These are phyloP conservation scores for Blera fallax DNA, from an alignment of 2,888 invertebrate genomes.

Conservation along the genomic window DNA sequence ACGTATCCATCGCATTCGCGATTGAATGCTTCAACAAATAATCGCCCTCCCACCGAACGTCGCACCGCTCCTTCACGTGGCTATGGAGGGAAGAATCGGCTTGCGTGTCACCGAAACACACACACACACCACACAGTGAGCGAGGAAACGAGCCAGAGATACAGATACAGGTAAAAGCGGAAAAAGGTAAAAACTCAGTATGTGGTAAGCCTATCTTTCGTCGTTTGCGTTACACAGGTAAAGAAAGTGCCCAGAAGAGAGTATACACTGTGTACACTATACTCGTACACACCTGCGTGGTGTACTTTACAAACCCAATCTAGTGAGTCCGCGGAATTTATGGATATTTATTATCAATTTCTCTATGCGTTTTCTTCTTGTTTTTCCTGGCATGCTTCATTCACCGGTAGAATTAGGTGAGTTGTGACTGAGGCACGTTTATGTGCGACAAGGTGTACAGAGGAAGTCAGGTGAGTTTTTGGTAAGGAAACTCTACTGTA, in stretches of 20 bases:
- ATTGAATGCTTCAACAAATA: constrained; percentile 71
- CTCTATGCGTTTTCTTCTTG: constrained; percentile 12
- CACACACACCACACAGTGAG: too few relatives aligned
- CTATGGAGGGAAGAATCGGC: constrained; percentile 37
- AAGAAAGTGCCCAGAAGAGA: constrained; percentile 59
- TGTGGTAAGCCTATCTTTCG: constrained; percentile 32
- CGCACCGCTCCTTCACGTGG: not conserved
- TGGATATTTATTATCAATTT: constrained; percentile 34
- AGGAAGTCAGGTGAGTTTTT: constrained; percentile 41
- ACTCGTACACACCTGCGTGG: constrained; percentile 16
- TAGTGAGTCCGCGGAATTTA: constrained; percentile 11
- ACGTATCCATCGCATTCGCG: constrained; percentile 65
- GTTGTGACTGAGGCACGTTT: not conserved
- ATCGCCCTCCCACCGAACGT: constrained; percentile 44
- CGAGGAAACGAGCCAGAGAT: not conserved
- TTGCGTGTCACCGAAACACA: constrained; percentile 49
- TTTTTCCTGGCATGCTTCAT: constrained; percentile 31
- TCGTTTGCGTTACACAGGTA: constrained; percentile 27
- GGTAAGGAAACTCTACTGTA: constrained; percentile 7
- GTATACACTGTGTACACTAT: not conserved
- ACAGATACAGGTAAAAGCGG: constrained; percentile 49
- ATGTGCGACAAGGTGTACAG: not conserved
- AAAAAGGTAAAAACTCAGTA: constrained; percentile 48
- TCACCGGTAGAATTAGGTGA: constrained; percentile 50
- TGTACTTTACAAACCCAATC: constrained; percentile 4